Conservation (phyloP, 2,113 vertebrate genomes). For the Antigone vipio region DNA sequence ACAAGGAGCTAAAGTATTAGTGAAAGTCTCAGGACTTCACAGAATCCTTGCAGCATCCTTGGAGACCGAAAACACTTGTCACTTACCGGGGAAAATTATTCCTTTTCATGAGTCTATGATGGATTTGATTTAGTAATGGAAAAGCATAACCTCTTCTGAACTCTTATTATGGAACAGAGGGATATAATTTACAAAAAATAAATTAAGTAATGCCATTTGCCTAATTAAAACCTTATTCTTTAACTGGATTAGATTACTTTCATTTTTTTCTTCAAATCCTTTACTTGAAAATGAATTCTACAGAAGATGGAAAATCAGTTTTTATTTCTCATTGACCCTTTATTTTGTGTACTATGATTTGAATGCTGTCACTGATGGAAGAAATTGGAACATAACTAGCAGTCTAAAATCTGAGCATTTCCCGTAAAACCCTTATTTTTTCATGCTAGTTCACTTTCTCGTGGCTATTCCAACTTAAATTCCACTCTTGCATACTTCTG, state of each 20-base stretch:
- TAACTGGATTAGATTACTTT: background rate
- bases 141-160: constrained; percentile 1
- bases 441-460: background rate
- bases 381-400: background rate
- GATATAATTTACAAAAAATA: background rate
- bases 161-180: background rate
- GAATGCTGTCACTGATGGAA: background rate
- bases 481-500: background rate
- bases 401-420: background rate
- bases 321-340: background rate
- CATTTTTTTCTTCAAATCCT: background rate
- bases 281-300: background rate
- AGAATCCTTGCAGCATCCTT: background rate
- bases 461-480: background rate
- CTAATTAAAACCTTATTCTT: constrained; percentile 27
- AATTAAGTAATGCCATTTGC: background rate
- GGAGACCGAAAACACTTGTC: background rate
- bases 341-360: background rate
- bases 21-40: background rate
- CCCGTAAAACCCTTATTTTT: background rate
- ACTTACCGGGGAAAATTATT: background rate
- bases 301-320: background rate
- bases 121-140: background rate
- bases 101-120: background rate
- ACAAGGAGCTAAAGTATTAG: background rate